Evolutionary conservation across 1,140 invertebrate species (phyloP), one percentile per base, ranked within the genome.

Genomic region (Drosophila bocki): DNA sequence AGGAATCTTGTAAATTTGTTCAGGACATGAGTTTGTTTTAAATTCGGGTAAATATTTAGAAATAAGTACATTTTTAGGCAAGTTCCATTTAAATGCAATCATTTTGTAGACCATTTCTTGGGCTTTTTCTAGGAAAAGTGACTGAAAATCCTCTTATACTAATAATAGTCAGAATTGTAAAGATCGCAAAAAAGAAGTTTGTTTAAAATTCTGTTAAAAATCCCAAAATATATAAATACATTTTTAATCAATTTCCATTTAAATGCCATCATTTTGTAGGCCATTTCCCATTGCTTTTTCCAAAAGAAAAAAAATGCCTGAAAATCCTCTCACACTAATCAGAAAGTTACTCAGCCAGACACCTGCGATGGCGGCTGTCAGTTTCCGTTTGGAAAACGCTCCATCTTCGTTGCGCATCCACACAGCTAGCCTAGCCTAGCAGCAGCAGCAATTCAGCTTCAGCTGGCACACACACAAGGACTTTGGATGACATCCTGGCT

Each of bases 321-420:
- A 64, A 51, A 69, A 67, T 60, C 62, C 82, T 86, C 65, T 82
- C 70, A 65, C 79, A 67, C 83, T 87, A 88, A 88, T 88, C 80
- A 69, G 60, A 72, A 70, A 70, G 67, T 68, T 39, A 70, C 51
- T 42, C 56, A 63, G 37, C 70, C 62, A 42, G 56, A 44, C 42
- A 76, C 59, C 50, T 71, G 58, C 45, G 75, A 78, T 45, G 58
- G 37, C 44, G 53, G 57, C 64, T 87, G 84, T 88, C 84, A 75
- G 68, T 62, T 69, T 61, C 76, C 77, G 62, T 78, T 88, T 67
- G 84, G 69, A 84, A 71, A 87, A 57, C 65, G 82, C 59, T 86
- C 81, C 77, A 76, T 86, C 82, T 76, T 77, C 74, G 60, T 75
- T 81, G 45, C 44, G 26, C 65, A 70, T 57, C 65, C 78, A 33